Evolutionary conservation across 2,797 vertebrate species (phyloP).

Genomic region (Amniataba percoides): DNA sequence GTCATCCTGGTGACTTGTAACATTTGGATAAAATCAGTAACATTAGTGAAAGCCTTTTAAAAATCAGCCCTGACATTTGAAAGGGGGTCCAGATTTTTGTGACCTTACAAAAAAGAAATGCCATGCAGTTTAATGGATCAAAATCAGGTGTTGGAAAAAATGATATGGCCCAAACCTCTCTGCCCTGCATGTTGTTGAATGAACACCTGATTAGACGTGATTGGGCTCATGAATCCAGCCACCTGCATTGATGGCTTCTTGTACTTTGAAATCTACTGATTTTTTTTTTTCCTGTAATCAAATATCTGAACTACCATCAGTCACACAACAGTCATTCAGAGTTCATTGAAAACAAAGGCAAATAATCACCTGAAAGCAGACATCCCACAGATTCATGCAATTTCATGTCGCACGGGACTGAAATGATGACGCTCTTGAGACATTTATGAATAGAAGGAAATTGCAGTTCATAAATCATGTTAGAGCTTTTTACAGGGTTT

Average conservation of each 20-base stretch:
- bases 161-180: not conserved
- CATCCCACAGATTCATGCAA: too few species aligned
- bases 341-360: not conserved
- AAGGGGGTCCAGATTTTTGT: not conserved
- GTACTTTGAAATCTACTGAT: not conserved
- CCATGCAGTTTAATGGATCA: not conserved
- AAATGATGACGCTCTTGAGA: not conserved
- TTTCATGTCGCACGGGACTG: not conserved
- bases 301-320: not conserved
- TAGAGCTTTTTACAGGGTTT: not conserved
- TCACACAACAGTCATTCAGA: not conserved
- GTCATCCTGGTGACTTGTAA: not conserved
- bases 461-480: not conserved
- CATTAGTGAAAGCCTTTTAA: too few species aligned
- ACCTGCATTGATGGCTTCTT: not conserved
- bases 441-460: not conserved
- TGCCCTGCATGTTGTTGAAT: not conserved
- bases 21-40: not conserved
- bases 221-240: not conserved
- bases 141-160: not conserved
- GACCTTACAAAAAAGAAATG: not conserved
- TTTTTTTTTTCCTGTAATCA: too few species aligned
- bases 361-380: not conserved
- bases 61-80: not conserved
- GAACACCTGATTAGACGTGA: not conserved